phyloP scores from a whole-genome alignment of 2,113 vertebrate species.

The Tursiops truncatus region DNA sequence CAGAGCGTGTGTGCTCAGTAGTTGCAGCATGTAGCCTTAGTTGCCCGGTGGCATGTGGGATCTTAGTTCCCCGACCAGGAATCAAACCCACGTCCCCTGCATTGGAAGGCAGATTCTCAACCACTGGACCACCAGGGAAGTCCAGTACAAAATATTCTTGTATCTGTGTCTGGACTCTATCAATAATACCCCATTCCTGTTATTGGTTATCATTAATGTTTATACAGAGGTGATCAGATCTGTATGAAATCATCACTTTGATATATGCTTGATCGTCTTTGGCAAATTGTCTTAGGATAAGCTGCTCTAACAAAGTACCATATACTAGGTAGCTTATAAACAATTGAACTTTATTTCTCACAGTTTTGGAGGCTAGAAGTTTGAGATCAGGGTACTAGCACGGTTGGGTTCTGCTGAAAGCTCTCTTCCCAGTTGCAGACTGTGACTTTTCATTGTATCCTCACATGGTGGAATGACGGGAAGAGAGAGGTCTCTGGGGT shows the following conservation, averaged over 20 bases:
- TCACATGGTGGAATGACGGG: not conserved
- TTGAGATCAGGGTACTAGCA: not conserved
- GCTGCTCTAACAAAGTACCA: not conserved
- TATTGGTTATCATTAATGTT: not conserved
- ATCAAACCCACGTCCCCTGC: too few species aligned
- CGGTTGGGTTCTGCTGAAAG: not conserved
- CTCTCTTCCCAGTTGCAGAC: not conserved
- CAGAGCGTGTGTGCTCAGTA: too few species aligned
- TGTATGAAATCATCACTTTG: slow-evolving; percentile 1
- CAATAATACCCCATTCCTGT: not conserved
- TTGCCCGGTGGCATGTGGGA: too few species aligned
- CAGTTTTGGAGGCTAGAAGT: not conserved
- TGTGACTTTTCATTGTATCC: not conserved
- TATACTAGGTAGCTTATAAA: not conserved
- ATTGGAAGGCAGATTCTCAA: too few species aligned
- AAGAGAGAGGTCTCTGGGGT: not conserved
- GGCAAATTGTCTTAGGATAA: not conserved
- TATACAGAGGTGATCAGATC: not conserved
- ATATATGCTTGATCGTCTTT: not conserved
- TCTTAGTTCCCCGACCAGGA: too few species aligned
- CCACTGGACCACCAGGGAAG: too few species aligned
- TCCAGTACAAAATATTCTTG: not conserved
- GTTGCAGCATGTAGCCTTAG: too few species aligned
- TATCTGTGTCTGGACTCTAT: not conserved
- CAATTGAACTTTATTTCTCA: not conserved